Evolutionary conservation across 2,113 vertebrate genomes (phyloP).

Genomic region (Psettodes erumei): DNA sequence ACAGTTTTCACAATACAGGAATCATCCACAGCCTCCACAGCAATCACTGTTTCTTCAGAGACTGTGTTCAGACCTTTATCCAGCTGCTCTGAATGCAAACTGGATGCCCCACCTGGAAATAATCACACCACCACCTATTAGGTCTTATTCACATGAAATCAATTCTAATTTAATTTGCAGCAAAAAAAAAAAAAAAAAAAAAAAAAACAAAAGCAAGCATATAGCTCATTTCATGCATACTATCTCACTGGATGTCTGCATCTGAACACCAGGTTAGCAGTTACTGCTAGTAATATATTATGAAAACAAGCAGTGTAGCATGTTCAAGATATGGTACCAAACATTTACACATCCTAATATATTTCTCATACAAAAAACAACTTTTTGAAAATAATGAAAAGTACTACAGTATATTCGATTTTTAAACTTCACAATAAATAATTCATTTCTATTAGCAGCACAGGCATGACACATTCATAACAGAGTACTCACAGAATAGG

Average conservation of each 20-base stretch:
- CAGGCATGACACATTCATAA: conserved; percentile 20
- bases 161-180: background rate
- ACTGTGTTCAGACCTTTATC: conserved; percentile 6
- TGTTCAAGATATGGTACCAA: background rate
- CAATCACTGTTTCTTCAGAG: conserved; percentile 46
- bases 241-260: background rate
- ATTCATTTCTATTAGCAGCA: background rate
- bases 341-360: background rate
- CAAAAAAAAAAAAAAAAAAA: no score
- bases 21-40: conserved; percentile 42
- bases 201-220: background rate
- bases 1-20: conserved; percentile 11
- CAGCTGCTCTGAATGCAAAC: conserved; percentile 15
- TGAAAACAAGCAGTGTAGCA: background rate
- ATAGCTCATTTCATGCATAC: background rate
- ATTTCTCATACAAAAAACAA: conserved; percentile 6
- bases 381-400: background rate
- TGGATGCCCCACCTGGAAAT: conserved; percentile 41
- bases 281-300: background rate
- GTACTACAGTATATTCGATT: background rate
- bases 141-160: background rate
- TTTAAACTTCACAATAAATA: background rate
- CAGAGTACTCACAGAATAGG: conserved; percentile 71
- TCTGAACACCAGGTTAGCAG: background rate
- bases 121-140: conserved; percentile 9